Base-by-base conservation (phyloP, 2,113 vertebrate species). In the Plecturocebus donacophilus region DNA sequence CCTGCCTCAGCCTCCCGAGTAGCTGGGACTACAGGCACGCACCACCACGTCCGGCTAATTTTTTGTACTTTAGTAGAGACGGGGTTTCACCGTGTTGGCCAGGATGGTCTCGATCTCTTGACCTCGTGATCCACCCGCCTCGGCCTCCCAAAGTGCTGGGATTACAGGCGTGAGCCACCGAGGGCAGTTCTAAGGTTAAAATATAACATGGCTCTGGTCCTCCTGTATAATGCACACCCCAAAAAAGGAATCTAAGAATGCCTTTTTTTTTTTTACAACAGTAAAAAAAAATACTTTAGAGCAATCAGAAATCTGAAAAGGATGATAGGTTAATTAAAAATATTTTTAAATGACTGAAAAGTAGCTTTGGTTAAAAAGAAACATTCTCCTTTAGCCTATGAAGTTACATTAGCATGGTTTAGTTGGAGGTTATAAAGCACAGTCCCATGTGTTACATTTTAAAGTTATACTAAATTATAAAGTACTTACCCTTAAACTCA, bases 271-370 rank as follows among this genome's bases (percentile, higher is more conserved):
- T 30, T 45, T 38, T 45, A 0, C 35, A 81, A 66, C 5, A 38
- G 25, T 30, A 97, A 95, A 95, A 95, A 95, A 47, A 76, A 40
- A 91, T 47, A 13, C 64, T 83, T 96, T 47, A 92, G 97, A 98
- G 92, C n/a, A 83, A 91, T 61, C 4, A 49, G 12, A 95, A 94
- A 58, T 68, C 87, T 91, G 93, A 95, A 83, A 98, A 96, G 80
- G 9, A 87, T 5, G 87, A 83, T 12, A 45, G 17, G 47, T 95
- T 96, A 96, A 95, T 90, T 76, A 92, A 38, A 93, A 90, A 58
- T 94, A 91, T 68, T 91, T 98, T 94, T 94, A 82, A 97, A 98
- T 54, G 5, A 12, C 13, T 95, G 96, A 97, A 97, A 97, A 96
- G 38, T 35, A 94, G 52, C 54, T 80, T 86, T 87, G 58, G 6